Evolutionary conservation across 1,140 invertebrate genomes (phyloP).

Genomic region (Leptinotarsa texana): DNA sequence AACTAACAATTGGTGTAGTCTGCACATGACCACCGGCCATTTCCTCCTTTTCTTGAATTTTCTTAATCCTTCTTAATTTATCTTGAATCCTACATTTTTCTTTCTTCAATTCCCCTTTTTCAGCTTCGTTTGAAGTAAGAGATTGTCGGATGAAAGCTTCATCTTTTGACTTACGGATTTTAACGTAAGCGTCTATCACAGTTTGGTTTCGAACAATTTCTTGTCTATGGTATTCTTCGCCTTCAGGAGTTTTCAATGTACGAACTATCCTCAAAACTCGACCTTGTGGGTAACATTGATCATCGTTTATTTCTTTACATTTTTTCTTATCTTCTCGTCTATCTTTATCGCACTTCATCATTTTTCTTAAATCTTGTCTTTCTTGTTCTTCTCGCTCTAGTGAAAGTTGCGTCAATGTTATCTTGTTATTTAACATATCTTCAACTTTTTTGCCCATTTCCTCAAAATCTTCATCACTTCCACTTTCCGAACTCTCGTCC

Average conservation of each 20-base stretch:
- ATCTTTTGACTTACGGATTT: slow-evolving; percentile 94
- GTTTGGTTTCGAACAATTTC: slow-evolving; percentile 91
- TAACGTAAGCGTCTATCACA: slow-evolving; percentile 95
- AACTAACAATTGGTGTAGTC: neutral
- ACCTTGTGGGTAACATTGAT: slow-evolving; percentile 56
- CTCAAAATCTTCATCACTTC: slow-evolving; percentile 88
- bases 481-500: slow-evolving; percentile 89
- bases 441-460: slow-evolving; percentile 99
- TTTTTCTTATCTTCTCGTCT: slow-evolving; percentile 70
- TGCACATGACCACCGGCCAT: slow-evolving; percentile 26
- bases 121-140: slow-evolving; percentile 84
- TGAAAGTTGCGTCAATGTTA: slow-evolving; percentile 83
- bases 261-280: slow-evolving; percentile 93
- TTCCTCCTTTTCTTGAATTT: slow-evolving; percentile 85
- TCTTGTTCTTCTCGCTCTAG: slow-evolving; percentile 95
- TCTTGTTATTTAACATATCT: slow-evolving; percentile 97
- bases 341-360: slow-evolving; percentile 78
- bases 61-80: slow-evolving; percentile 88
- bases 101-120: slow-evolving; percentile 94
- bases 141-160: slow-evolving; percentile 92
- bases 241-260: slow-evolving; percentile 87
- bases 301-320: slow-evolving; percentile 65
- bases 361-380: slow-evolving; percentile 89
- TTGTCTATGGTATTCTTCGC: slow-evolving; percentile 88
- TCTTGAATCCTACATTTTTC: slow-evolving; percentile 97